Conservation (phyloP, 2,797 vertebrate genomes). For the Bryconaethiops microstoma region DNA sequence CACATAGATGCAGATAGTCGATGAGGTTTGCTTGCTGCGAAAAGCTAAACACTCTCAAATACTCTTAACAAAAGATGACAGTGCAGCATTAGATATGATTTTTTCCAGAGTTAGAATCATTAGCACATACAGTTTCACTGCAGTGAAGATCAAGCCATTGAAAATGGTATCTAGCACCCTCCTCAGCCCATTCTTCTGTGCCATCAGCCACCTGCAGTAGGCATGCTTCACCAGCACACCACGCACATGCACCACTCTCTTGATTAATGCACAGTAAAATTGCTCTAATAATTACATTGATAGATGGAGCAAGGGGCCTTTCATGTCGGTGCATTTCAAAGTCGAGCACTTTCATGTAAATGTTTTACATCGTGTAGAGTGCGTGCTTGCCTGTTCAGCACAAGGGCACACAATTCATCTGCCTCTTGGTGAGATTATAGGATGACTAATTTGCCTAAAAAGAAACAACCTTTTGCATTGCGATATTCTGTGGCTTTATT, state of each 20-base stretch:
- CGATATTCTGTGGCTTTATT: conserved; percentile 16
- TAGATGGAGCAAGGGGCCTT: conserved; percentile 48
- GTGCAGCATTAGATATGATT: not conserved
- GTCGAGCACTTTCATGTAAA: conserved; percentile 47
- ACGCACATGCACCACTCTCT: conserved; percentile 15
- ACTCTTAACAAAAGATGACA: not conserved
- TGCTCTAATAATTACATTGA: conserved; percentile 53
- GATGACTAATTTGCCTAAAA: conserved; percentile 56
- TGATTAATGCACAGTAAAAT: conserved; percentile 53
- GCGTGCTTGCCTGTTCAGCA: conserved; percentile 41
- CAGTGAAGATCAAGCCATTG: not conserved
- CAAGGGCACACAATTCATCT: conserved; percentile 54
- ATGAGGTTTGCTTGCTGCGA: not conserved
- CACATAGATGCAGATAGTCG: not conserved
- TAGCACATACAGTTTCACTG: not conserved
- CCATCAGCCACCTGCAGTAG: conserved; percentile 23
- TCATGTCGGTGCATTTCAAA: conserved; percentile 54
- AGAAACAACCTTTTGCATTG: conserved; percentile 43
- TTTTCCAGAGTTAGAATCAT: not conserved
- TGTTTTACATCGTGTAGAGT: conserved; percentile 44
- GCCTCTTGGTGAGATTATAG: conserved; percentile 53
- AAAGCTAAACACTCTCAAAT: not conserved
- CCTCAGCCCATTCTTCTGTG: conserved; percentile 5
- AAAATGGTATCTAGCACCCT: not conserved
- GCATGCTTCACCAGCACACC: not conserved